A percentile compares a stretch with the other conserved stretches of the same genome.
Evolutionary conservation across 2,888 invertebrate genomes (phyloP).

Genomic region (Perizoma flavofasciatum): DNA sequence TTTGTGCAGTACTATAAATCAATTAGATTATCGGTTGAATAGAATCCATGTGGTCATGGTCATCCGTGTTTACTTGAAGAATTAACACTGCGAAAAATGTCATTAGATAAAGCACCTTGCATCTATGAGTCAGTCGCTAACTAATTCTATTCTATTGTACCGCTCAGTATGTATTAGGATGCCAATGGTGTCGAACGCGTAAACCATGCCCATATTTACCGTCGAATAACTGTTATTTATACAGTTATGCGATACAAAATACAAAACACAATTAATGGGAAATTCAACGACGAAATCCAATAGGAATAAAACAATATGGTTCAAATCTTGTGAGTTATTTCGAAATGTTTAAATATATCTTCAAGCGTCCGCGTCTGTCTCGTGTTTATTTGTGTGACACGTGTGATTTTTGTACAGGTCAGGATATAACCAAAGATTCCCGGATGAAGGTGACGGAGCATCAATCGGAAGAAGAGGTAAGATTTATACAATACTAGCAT

Average conservation of each 20-base stretch:
- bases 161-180: constrained; percentile 70
- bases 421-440: constrained; percentile 80
- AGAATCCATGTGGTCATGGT: constrained; percentile 33
- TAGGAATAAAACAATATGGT: constrained; percentile 59
- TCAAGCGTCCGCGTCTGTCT: constrained; percentile 26
- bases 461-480: constrained; percentile 77
- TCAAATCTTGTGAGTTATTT: constrained; percentile 72
- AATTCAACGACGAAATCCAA: constrained; percentile 63
- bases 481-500: constrained; percentile 7
- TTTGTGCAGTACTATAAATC: too few relatives aligned
- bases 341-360: constrained; percentile 40
- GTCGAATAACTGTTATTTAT: constrained; percentile 39
- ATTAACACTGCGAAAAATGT: constrained; percentile 44
- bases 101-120: constrained; percentile 74
- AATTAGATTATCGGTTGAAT: neutral
- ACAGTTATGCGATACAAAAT: constrained; percentile 66
- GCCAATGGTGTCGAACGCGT: constrained; percentile 59
- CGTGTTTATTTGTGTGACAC: constrained; percentile 59
- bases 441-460: constrained; percentile 78
- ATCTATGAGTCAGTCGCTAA: constrained; percentile 64
- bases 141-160: constrained; percentile 46
- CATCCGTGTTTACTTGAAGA: constrained; percentile 49
- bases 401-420: constrained; percentile 71
- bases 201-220: constrained; percentile 41
- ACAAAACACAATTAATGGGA: constrained; percentile 58